Evolutionary conservation across 2,888 invertebrate genomes (phyloP), one percentile per base, ranked within the genome.

Genomic region (Taenaris catops): DNA sequence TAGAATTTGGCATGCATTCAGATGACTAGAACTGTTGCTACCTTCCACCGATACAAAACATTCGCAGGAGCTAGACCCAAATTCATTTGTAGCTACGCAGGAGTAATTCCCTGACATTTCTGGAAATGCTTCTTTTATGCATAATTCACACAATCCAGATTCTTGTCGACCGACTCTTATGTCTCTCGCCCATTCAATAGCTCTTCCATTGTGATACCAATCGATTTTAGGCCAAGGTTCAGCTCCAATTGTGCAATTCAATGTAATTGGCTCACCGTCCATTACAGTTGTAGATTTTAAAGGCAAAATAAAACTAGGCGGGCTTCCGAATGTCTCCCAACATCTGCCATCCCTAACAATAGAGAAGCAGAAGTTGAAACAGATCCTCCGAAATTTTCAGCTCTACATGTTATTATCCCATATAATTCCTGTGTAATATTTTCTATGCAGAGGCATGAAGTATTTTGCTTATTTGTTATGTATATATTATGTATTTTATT

Each of bases 101-200:
- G 90, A 91, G 69, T 97, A 97, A 65, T 90, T 91, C 39, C 97
- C 97, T 56, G 94, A 91, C 88, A 96, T 95, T 89, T 97, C 97
- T 6, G 95, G 95, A 60, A 95, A 95, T 31, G 95, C 96, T 89
- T 96, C 96, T 46, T 91, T 90, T 51, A 97, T 94, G 46, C 91
- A 90, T 49, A 97, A 84, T 64, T 92, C 92, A 61, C 95, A 95
- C 40, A 91, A 83, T 44, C 96, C 96, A 58, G 94, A 93, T 46
- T 90, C 88, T 56, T 93, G 92, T 69, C 95, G 93, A 19, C 90
- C 88, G 33, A 94, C 90, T 6, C 89, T 88, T 32, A 94, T 91
- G 63, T 95, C 95, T 75, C 94, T 93, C 27, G 92, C 93, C 76
- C 93, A 93, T 54, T 90, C 78, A 42, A 96, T 89, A 28, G 89